Conservation (phyloP, 2,888 invertebrate species). For the Ochropleura leucogaster region DNA sequence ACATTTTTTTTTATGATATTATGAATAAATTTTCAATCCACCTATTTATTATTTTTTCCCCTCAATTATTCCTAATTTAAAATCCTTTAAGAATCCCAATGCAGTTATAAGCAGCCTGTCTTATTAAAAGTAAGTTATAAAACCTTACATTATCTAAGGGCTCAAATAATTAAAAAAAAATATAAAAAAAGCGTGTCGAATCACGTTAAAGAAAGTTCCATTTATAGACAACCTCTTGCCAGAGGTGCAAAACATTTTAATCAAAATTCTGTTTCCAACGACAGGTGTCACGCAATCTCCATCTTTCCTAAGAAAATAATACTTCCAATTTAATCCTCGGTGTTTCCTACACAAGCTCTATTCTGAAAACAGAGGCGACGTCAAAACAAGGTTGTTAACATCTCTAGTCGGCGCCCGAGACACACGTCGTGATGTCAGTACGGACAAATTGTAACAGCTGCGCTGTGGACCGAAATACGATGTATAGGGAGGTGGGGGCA, state of each 20-base stretch:
- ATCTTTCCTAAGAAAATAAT: constrained; percentile 38
- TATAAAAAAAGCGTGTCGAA: too few relatives aligned
- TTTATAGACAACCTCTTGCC: not conserved
- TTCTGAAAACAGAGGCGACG: constrained; percentile 82
- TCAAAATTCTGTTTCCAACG: not conserved
- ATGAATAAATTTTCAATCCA: too few relatives aligned
- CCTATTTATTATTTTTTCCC: too few relatives aligned
- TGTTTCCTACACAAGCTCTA: constrained; percentile 59
- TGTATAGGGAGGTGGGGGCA: constrained; percentile 64
- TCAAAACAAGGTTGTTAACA: constrained; percentile 90
- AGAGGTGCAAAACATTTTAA: constrained; percentile 28
- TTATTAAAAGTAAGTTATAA: too few relatives aligned
- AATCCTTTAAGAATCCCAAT: too few relatives aligned
- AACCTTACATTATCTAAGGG: too few relatives aligned
- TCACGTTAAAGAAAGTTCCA: not conserved
- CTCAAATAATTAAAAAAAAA: not conserved
- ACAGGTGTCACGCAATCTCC: constrained; percentile 15
- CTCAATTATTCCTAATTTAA: too few relatives aligned
- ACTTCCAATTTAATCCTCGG: constrained; percentile 45
- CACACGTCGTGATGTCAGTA: constrained; percentile 76
- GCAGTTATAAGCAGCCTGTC: not conserved
- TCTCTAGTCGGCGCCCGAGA: constrained; percentile 72
- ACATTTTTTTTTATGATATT: too few relatives aligned
- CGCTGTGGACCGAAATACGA: constrained; percentile 84
- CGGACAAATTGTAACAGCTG: constrained; percentile 87